Evolutionary conservation across 2,113 vertebrate species (phyloP), one percentile per base, ranked within the genome.

Genomic region (Zingel zingel): DNA sequence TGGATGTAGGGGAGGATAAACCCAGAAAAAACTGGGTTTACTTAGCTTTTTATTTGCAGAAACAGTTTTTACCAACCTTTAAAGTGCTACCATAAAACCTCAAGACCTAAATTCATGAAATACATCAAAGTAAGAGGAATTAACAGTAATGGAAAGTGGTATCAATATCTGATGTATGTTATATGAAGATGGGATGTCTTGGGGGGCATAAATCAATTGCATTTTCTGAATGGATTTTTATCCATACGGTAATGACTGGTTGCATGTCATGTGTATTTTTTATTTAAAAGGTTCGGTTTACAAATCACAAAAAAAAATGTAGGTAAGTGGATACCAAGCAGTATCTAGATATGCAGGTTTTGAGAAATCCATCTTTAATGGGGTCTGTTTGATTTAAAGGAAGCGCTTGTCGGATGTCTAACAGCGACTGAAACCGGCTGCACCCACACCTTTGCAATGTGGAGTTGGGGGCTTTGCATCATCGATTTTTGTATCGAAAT

Each of bases 51-150:
- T 78, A 79, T 88, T 85, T 86, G 72, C 64, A 82, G 69, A 73
- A 80, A 84, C 57, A 77, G 53, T 33, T 89, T 89, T 77, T 77
- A 75, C 72, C 78, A 83, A 83, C 75, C 84, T 91, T 91, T 91
- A 83, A 90, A 86, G 88, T 81, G 65, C 62, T 89, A 84, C 76
- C 88, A 89, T 84, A 71, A 90, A 89, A 83, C 69, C 70, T 77
- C 69, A 53, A 88, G 83, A 90, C 87, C 92, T 83, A 86, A 87
- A 91, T 93, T 81, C 76, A 56, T 23, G 72, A 27, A 83, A 33
- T 74, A 84, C 80, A 91, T 89, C 90, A 88, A 89, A 89, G 90
- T 76, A 57, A 70, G 63, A 83, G 54, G 70, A 58, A 48, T 77
- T 81, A 86, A 79, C 23, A 39, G 65, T 54, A 70, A 71, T n/a